Evolutionary conservation across 2,888 invertebrate species (phyloP), one percentile per base, ranked within the genome.

Genomic region (Steinernema carpocapsae): DNA sequence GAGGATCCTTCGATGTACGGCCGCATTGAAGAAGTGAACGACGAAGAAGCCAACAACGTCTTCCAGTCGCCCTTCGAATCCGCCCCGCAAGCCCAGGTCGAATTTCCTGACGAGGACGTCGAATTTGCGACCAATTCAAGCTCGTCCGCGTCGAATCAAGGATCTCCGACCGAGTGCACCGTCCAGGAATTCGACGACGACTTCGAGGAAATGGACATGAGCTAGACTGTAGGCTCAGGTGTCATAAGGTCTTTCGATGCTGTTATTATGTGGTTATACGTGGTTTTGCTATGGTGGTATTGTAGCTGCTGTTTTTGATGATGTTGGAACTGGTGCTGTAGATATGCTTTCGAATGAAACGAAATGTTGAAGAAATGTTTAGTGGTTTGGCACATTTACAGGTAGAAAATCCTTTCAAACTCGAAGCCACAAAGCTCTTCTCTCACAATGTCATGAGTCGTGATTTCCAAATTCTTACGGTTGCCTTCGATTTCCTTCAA

Each of bases 1-100:
- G 64, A 64, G 29, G 64, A 64, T 17, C 64, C 64, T 26, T n/a
- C 64, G 6, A 64, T 64, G 64, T 64, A 64, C 64, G 64, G 64
- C 32, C 64, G 64, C 6, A 64, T 64, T n/a, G 32, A 64, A 26
- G 64, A 64, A n/a, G 26, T 64, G 29, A 14, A 64, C 17, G 64
- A 64, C 32, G 64, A 26, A 10, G 64, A 37, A 32, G 32, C 26
- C 12, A 1, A n/a, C 29, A 32, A 56, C 17, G 48, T 10, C 3
- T 37, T 37, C 37, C 37, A 37, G 37, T 6, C 6, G 12, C 52
- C 52, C 52, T 24, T 24, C 24, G 52, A 52, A 52, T 6, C 22
- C 19, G 3, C 52, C 4, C 14, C n/a, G 17, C 17, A 17, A 12
- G 32, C 3, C 14, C 29, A 26, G 14, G 37, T 64, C 7, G 64